Conservation (phyloP, 2,797 vertebrate genomes). For the Danio aesculapii region DNA sequence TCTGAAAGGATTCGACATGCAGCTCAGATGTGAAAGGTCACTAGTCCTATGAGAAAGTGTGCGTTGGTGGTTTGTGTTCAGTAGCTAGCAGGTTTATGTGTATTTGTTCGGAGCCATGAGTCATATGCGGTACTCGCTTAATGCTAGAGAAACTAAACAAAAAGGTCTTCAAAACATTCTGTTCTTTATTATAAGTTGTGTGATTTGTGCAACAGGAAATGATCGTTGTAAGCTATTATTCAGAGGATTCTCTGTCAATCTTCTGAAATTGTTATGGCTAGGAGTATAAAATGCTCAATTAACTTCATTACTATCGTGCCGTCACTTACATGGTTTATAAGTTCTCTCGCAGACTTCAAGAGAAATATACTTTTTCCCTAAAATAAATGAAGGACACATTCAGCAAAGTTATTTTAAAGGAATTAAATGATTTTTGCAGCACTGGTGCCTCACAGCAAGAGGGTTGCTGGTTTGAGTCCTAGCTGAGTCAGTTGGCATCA, state of each 20-base stretch:
- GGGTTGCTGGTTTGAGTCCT: no score
- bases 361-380: neutral
- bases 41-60: slow-evolving; percentile 14
- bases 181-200: slow-evolving; percentile 1
- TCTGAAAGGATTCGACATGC: slow-evolving; percentile 61
- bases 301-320: slow-evolving; percentile 33
- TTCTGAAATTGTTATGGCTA: slow-evolving; percentile 50
- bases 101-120: slow-evolving; percentile 29
- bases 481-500: no score
- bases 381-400: no score
- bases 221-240: neutral
- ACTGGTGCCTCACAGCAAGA: no score
- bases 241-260: slow-evolving; percentile 20
- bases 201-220: slow-evolving; percentile 8
- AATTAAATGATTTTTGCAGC: no score
- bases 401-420: no score
- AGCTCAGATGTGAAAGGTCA: slow-evolving; percentile 70
- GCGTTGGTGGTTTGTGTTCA: slow-evolving; percentile 33
- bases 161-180: slow-evolving; percentile 40
- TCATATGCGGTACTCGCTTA: neutral
- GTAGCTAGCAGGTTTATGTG: slow-evolving; percentile 2
- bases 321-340: slow-evolving; percentile 41
- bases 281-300: slow-evolving; percentile 57
- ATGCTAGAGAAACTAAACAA: slow-evolving; percentile 20
- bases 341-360: slow-evolving; percentile 15